Percentiles rank a stretch among this genome's conserved stretches.
phyloP scores from a whole-genome alignment of 2,888 invertebrate species.

The Eupsilia transversa region DNA sequence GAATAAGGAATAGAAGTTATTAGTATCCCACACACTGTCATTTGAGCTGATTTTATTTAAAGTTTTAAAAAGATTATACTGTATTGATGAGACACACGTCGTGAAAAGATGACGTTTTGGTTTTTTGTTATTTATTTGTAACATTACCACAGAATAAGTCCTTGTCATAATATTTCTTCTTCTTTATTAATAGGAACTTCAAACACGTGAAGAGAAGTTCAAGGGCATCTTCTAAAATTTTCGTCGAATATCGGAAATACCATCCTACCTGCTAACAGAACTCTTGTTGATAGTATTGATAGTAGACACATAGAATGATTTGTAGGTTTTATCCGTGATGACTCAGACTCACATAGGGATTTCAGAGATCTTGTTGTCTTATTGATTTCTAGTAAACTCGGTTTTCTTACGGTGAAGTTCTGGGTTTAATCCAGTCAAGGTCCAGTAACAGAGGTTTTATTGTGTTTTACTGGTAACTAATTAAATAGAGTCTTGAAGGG shows the following conservation, averaged over 20 bases:
- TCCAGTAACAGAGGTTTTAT: background rate
- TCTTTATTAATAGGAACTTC: too few relatives aligned
- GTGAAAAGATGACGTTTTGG: slow-evolving; percentile 5
- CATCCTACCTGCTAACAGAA: background rate
- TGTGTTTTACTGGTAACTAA: background rate
- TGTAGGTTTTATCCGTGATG: background rate
- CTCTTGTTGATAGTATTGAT: slow-evolving; percentile 7
- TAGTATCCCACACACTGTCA: too few relatives aligned
- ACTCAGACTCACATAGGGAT: background rate
- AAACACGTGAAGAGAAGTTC: slow-evolving; percentile 8
- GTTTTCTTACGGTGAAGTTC: background rate
- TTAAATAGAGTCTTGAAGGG: background rate
- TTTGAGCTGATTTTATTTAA: too few relatives aligned
- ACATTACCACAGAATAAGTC: slow-evolving; percentile 21
- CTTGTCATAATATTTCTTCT: too few relatives aligned
- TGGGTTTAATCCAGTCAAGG: background rate
- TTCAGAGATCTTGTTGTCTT: background rate
- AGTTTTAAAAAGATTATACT: background rate
- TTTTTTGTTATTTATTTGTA: slow-evolving; percentile 24
- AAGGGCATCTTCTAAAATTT: slow-evolving; percentile 30
- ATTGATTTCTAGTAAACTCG: background rate
- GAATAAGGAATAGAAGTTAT: too few relatives aligned
- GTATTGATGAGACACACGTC: background rate
- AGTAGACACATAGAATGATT: slow-evolving; percentile 5
- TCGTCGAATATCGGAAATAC: slow-evolving; percentile 10